A percentile compares a stretch with the other conserved stretches of the same genome.
phyloP scores from a whole-genome alignment of 2,113 vertebrate species.

The Hyperoodon ampullatus region DNA sequence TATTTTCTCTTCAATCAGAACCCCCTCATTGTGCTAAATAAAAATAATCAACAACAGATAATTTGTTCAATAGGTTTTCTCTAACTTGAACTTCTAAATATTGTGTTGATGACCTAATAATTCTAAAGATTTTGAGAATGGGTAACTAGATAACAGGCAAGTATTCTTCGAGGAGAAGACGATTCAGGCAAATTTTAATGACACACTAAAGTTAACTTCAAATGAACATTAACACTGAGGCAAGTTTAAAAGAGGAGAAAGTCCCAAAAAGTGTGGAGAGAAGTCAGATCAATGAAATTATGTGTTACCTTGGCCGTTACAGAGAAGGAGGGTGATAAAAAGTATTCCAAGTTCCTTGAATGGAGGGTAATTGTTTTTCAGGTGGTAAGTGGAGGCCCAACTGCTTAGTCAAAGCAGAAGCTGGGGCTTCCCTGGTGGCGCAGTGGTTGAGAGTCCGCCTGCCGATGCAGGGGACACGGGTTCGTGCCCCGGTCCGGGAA shows the following conservation, averaged over 20 bases:
- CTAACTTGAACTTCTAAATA: slow-evolving; percentile 40
- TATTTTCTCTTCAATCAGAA: slow-evolving; percentile 36
- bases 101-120: background rate
- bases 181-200: background rate
- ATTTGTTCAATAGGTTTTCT: background rate
- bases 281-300: background rate
- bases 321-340: background rate
- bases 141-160: background rate
- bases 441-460: too few species aligned
- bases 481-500: too few species aligned
- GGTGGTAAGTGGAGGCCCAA: background rate
- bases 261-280: background rate
- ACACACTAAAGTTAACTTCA: background rate
- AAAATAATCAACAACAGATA: slow-evolving; percentile 33
- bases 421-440: too few species aligned
- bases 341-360: background rate
- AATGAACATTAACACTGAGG: slow-evolving; percentile 22
- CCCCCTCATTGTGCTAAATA: slow-evolving; percentile 20
- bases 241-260: background rate
- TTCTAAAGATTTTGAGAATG: slow-evolving; percentile 8
- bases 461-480: too few species aligned
- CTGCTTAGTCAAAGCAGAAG: background rate
- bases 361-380: background rate
- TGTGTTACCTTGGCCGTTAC: background rate
- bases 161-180: background rate